Evolutionary conservation across 2,888 invertebrate genomes (phyloP).

Genomic region (Agelastica alni): DNA sequence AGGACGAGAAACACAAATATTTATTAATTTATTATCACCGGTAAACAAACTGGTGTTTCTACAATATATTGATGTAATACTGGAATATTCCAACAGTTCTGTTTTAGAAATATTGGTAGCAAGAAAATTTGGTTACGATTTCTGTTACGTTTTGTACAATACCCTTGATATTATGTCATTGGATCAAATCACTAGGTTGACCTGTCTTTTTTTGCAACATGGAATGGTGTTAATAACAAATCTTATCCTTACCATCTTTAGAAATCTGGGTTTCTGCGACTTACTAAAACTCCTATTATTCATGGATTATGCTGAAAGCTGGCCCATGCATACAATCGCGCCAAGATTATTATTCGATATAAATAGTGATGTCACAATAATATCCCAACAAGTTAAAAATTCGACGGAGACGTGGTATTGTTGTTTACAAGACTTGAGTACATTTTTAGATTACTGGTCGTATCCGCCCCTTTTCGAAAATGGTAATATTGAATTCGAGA

Average conservation of each 20-base stretch:
- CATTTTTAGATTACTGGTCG: background rate
- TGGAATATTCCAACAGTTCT: background rate
- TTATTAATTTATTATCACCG: slow-evolving; percentile 12
- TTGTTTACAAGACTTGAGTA: background rate
- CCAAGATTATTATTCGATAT: slow-evolving; percentile 29
- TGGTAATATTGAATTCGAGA: background rate
- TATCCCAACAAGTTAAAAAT: background rate
- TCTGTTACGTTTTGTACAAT: slow-evolving; percentile 9
- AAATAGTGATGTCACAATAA: slow-evolving; percentile 12
- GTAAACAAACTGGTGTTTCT: slow-evolving; percentile 23
- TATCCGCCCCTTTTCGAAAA: background rate
- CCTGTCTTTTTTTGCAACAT: slow-evolving; percentile 30
- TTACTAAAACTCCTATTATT: slow-evolving; percentile 33
- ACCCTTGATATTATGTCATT: slow-evolving; percentile 25
- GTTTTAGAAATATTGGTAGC: background rate
- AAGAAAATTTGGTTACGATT: background rate
- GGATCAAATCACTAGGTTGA: slow-evolving; percentile 25
- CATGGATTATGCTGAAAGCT: slow-evolving; percentile 29
- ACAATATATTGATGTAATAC: slow-evolving; percentile 30
- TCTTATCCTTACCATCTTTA: slow-evolving; percentile 27
- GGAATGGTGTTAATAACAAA: slow-evolving; percentile 24
- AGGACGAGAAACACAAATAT: slow-evolving; percentile 10
- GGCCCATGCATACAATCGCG: slow-evolving; percentile 7
- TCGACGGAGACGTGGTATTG: background rate
- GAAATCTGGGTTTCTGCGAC: slow-evolving; percentile 30